Evolutionary conservation across 2,797 vertebrate genomes (phyloP).

Genomic region (Gadopsis bispinosus): DNA sequence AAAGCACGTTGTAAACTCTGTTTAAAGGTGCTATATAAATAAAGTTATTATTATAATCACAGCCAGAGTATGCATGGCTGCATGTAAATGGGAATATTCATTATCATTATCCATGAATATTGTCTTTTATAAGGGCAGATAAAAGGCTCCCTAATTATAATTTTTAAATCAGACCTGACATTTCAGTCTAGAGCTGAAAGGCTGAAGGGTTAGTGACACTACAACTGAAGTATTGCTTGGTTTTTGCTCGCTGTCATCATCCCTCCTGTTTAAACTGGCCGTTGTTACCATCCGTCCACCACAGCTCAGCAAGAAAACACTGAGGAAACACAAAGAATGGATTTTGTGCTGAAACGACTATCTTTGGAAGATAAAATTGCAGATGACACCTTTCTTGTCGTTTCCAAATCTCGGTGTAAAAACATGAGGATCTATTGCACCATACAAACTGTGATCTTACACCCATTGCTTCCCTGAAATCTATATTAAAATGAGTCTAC

Average conservation of each 20-base stretch:
- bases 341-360: neutral
- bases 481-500: slow-evolving; percentile 1
- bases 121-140: too few relatives aligned
- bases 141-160: neutral
- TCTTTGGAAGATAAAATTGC: neutral
- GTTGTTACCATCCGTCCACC: neutral
- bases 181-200: neutral
- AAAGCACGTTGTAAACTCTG: too few relatives aligned
- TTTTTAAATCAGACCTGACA: neutral
- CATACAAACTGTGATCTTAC: slow-evolving; percentile 1
- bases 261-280: neutral
- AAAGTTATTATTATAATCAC: too few relatives aligned
- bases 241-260: neutral
- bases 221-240: neutral
- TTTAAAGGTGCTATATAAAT: too few relatives aligned
- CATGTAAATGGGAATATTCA: too few relatives aligned
- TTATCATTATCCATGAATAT: too few relatives aligned
- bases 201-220: neutral
- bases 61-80: too few relatives aligned
- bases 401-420: neutral
- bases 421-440: neutral
- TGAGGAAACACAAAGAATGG: too few relatives aligned
- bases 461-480: slow-evolving; percentile 2
- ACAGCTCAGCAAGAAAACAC: neutral
- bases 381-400: neutral